Evolutionary conservation across 2,888 invertebrate genomes (phyloP), one percentile per base, ranked within the genome.

Genomic region (Galeopsomyia nigrocyanea): DNA sequence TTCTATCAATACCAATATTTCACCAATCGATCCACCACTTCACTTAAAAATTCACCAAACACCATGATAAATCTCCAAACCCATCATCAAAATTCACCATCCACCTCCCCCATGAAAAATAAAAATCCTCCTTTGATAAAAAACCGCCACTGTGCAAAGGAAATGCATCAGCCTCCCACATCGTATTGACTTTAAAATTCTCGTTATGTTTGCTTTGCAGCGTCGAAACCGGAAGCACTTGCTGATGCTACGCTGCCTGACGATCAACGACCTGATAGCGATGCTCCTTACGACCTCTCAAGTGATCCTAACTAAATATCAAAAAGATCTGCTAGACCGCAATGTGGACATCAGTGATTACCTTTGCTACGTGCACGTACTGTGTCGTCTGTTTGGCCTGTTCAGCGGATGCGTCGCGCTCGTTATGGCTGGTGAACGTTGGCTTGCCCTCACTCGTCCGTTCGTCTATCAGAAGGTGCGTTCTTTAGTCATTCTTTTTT

Each of bases 391-490:
- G 78, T 95, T 95, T 87, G 96, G 95, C 62, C 89, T 95, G 73
- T 94, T 94, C 81, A 95, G 95, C 78, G 95, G 95, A 56, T 94
- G 94, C 87, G 94, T 95, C 80, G 95, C 95, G 22, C 91, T 94
- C 82, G 93, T 95, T 71, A 96, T 96, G 95, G 95, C 95, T 14
- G 90, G 92, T 49, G 95, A 96, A 87, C 89, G 96, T 77, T 96
- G 94, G 91, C 89, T 95, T 82, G 95, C 96, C 22, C 90, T 96
- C 79, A 95, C 95, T 14, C 89, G 93, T 78, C 95, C 95, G 51
- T 96, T 96, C 87, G 89, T 94, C 80, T 96, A 95, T 86, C 95
- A 95, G 86, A 94, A 94, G 92, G 95, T 95, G 87, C 51, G 70
- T 58, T 63, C 56, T 6, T 39, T 49, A 49, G 26, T 26, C 9